A percentile compares a stretch with the other conserved stretches of the same genome.
These are phyloP conservation scores for Rhinoderma darwinii DNA, from an alignment of 2,113 vertebrate species.

Conservation along the genomic window DNA sequence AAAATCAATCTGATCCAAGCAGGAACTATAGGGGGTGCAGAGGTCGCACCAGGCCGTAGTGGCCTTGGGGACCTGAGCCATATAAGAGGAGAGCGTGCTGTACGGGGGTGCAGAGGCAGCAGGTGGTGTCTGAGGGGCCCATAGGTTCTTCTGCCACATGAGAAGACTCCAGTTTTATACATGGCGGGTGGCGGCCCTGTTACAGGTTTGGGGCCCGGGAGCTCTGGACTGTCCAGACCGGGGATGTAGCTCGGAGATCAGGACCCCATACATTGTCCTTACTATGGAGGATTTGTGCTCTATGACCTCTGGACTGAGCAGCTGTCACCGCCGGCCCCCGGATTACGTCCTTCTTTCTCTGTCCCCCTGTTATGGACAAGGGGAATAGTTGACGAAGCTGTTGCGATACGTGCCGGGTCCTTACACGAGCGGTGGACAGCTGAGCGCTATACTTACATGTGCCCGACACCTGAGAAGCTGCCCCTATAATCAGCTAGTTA, in stretches of 20 bases:
- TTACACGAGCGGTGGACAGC: background rate
- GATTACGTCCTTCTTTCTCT: background rate
- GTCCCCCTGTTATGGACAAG: background rate
- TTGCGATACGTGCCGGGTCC: background rate
- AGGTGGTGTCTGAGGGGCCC: no score
- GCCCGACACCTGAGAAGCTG: background rate
- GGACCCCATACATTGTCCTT: background rate
- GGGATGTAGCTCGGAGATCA: background rate
- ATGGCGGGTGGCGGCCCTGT: no score
- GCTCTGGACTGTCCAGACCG: background rate
- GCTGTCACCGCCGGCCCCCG: background rate
- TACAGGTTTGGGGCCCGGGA: background rate
- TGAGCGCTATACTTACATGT: constrained; percentile 18
- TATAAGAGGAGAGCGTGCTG: no score
- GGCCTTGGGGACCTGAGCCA: no score
- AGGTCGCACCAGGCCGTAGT: no score
- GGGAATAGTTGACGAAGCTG: constrained; percentile 32
- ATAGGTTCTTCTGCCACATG: no score
- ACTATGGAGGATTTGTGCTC: background rate
- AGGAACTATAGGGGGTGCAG: no score
- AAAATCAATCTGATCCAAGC: no score
- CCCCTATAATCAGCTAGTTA: constrained; percentile 31
- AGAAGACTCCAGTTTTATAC: no score
- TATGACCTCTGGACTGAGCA: background rate
- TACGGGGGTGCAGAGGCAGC: no score